Evolutionary conservation across 2,113 vertebrate genomes (phyloP).

Genomic region (Camelus dromedarius): DNA sequence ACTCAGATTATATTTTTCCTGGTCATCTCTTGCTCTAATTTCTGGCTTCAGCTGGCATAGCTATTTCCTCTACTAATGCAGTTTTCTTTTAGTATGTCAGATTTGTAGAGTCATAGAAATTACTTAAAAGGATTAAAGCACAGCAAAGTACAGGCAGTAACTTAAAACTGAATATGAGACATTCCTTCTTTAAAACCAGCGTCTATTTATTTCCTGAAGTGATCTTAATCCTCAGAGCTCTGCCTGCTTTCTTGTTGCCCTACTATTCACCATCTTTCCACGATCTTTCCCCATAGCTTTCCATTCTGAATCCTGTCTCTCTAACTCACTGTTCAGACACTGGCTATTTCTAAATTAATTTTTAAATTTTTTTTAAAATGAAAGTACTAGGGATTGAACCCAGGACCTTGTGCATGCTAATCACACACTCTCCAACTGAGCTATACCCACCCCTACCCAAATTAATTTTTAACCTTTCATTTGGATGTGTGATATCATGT

Average conservation of each 20-base stretch:
- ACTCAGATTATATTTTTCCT: background rate
- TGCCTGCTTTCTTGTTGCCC: background rate
- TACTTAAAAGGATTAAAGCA: background rate
- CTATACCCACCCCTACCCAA: background rate
- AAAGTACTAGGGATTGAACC: too few relatives aligned
- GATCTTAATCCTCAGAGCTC: background rate
- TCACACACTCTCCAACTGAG: too few relatives aligned
- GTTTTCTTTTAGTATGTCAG: background rate
- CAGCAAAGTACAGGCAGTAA: background rate
- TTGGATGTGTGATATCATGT: background rate
- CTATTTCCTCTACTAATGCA: background rate
- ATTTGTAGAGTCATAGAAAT: background rate
- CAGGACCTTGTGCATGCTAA: too few relatives aligned
- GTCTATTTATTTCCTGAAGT: background rate
- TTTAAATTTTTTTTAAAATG: background rate
- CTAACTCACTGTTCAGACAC: background rate
- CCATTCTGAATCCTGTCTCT: background rate
- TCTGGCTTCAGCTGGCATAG: background rate
- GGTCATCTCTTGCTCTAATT: background rate
- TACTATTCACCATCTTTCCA: background rate
- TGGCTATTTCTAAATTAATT: background rate
- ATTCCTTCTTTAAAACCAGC: background rate
- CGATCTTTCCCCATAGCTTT: background rate
- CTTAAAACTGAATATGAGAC: background rate
- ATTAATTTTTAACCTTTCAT: background rate